A percentile compares a stretch with the other conserved stretches of the same genome.
Evolutionary conservation across 64 coral and sea anemone genomes (phyloP).

Genomic region (Montipora foliosa): DNA sequence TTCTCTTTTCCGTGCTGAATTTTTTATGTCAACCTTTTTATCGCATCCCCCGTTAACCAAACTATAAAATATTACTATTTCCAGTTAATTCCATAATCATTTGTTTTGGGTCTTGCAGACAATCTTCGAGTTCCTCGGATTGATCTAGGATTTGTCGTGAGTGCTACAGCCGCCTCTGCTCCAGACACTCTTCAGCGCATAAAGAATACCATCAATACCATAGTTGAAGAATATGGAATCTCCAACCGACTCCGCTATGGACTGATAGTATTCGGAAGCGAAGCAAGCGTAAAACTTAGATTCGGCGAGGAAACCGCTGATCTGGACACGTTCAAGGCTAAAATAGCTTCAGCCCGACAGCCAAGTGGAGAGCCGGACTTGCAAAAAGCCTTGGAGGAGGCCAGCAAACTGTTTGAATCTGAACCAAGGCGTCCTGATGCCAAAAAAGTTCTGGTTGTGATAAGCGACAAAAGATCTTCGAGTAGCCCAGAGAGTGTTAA

Average conservation of each 20-base stretch:
- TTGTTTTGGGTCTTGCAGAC: neutral
- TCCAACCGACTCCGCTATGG: conserved; percentile 30
- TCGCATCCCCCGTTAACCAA: no score
- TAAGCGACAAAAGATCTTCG: conserved; percentile 53
- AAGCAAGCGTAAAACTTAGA: conserved; percentile 15
- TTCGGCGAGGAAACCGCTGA: neutral
- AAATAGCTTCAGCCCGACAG: neutral
- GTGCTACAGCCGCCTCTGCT: conserved; percentile 20
- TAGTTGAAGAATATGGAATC: conserved; percentile 62
- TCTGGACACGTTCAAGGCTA: neutral
- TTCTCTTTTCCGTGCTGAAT: no score
- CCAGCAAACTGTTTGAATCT: conserved; percentile 67
- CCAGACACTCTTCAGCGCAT: conserved; percentile 29
- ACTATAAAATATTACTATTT: neutral
- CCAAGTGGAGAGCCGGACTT: conserved; percentile 70
- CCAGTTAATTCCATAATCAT: neutral
- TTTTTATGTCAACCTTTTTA: no score
- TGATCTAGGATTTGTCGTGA: conserved; percentile 52
- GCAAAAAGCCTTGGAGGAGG: conserved; percentile 69
- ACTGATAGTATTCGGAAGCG: conserved; percentile 44
- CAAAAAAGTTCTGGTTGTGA: conserved; percentile 44
- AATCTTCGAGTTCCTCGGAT: conserved; percentile 28
- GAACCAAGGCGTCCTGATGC: neutral
- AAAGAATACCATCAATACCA: conserved; percentile 37
- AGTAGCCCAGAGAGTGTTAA: conserved; percentile 64